Evolutionary conservation across 2,797 vertebrate genomes (phyloP), one percentile per base, ranked within the genome.

Genomic region (Nannoperca australis): DNA sequence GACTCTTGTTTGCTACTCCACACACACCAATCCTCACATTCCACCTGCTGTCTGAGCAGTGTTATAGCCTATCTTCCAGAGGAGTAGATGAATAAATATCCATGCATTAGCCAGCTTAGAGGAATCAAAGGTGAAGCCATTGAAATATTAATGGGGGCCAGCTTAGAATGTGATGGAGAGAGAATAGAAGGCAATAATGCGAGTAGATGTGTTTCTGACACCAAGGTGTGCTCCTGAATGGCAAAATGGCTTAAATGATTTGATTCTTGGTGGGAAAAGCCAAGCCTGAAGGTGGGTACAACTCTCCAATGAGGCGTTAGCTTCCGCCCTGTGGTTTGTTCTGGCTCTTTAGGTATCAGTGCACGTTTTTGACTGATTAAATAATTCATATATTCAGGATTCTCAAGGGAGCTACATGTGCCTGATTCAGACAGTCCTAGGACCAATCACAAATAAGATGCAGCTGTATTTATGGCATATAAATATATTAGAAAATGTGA

Each of bases 31-130:
- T 70, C 77, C 38, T 61, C 50, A 17, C 44, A 15, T 60, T 38
- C 40, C 22, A 34, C 51, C 56, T 7, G 18, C 54, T 76, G 53
- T 80, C 79, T 71, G 59, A 85, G 67, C 47, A 12, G 17, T 30
- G 62, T 64, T 62, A 36, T 60, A 64, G 69, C 59, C 75, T 53
- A 24, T 88, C 82, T 76, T 60, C 82, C 62, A 74, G 64, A 73
- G 24, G 59, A 85, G 66, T 38, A 45, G 70, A 83, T 83, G 85
- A 90, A 88, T 90, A 85, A 86, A 85, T 90, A 90, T 89, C 75
- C 82, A 86, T 85, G 70, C 67, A 87, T 83, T 75, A 86, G 54
- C 44, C 73, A 56, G 61, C 79, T 71, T 47, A n/a, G 30, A 7
- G 7, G 73, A 70, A 71, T 64, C 79, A 79, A 78, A 75, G 69